Base-by-base conservation (phyloP, 1,140 invertebrate genomes). In the Hermetia illucens region DNA sequence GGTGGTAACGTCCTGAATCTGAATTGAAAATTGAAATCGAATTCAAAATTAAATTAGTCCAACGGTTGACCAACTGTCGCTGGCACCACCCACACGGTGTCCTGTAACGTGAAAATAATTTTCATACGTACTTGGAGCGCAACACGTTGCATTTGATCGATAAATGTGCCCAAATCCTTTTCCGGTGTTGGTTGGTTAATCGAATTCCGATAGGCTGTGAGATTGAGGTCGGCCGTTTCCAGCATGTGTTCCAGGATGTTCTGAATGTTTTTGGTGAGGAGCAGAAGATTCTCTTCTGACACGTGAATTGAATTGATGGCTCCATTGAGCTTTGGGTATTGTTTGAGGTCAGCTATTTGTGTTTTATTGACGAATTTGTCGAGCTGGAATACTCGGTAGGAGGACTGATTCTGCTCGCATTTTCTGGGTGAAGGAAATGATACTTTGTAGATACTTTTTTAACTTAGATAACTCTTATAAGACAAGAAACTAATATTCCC, bases 81-180 rank as follows among this genome's bases (percentile, higher is more conserved):
- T n/a, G n/a, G n/a, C n/a, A n/a, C n/a, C n/a, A n/a, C n/a, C n/a
- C n/a, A n/a, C n/a, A n/a, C n/a, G n/a, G n/a, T n/a, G n/a, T n/a
- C n/a, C n/a, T n/a, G n/a, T n/a, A n/a, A n/a, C 31, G 5, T 12
- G 16, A 12, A n/a, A 32, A 13, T 32, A n/a, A 32, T 16, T 5
- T 19, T 16, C 15, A 17, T 5, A 15, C 16, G 4, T 47, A 84
- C 66, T 62, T 83, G 78, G 21, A 75, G 69, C 2, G 76, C 75
- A 20, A 84, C 70, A 42, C 74, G 76, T 41, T 81, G 73, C 39
- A 84, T 59, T 53, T 85, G 80, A 51, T 82, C 75, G 12, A 77
- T 71, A 35, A 85, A 67, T 2, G 78, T 74, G 29, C 68, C 71
- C 29, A 84, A 54, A 55, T 84, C 81, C 51, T 75, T 79, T 31